phyloP scores from a whole-genome alignment of 1,140 invertebrate species.

The Hylaeus volcanicus region DNA sequence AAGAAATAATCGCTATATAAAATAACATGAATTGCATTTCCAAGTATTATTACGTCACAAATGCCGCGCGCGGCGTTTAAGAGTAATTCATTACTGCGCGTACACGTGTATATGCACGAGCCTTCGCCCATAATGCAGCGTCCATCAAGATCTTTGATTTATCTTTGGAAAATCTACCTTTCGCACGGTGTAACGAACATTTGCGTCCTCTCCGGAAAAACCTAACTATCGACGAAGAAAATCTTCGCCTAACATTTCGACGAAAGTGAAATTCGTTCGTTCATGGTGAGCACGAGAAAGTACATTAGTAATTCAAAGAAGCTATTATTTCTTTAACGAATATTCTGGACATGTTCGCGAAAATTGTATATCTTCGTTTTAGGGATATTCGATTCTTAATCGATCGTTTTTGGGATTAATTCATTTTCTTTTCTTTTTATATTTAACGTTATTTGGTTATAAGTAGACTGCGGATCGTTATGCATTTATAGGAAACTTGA shows the following conservation, averaged over 20 bases:
- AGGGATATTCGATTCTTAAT: no score
- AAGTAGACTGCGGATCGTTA: no score
- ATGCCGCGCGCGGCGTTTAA: conserved; percentile 38
- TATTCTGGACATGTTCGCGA: neutral
- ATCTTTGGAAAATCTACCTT: neutral
- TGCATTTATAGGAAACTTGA: no score
- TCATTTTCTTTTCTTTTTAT: no score
- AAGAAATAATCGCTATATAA: neutral
- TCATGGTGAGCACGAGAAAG: conserved; percentile 29
- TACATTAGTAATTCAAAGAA: conserved; percentile 48
- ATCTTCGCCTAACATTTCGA: neutral
- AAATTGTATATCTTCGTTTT: neutral
- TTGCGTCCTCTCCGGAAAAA: neutral
- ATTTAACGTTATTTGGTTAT: no score
- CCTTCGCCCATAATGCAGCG: conserved; percentile 35
- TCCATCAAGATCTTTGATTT: conserved; percentile 40
- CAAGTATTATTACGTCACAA: conserved; percentile 55
- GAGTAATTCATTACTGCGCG: conserved; percentile 61
- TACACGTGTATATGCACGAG: neutral
- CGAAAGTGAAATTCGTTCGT: conserved; percentile 25
- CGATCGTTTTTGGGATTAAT: no score
- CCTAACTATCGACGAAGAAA: neutral
- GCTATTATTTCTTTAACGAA: neutral
- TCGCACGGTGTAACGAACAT: neutral
- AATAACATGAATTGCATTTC: conserved; percentile 29